These are phyloP conservation scores for Cheilosia scutellata DNA, from an alignment of 2,888 invertebrate genomes.

Conservation along the genomic window DNA sequence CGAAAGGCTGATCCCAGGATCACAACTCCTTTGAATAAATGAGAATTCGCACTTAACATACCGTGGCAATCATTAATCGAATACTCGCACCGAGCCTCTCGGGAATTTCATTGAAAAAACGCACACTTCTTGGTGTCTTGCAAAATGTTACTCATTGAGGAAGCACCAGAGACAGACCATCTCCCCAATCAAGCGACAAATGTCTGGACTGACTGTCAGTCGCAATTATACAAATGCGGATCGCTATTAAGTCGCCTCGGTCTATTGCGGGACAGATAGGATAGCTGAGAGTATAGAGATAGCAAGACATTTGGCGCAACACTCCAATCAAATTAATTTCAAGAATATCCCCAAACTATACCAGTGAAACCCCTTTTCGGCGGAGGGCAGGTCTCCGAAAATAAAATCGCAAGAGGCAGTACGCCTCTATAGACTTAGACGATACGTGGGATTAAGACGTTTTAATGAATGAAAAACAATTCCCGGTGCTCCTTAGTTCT, in stretches of 20 bases:
- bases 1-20: slow-evolving; percentile 70
- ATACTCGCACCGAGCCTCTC: slow-evolving; percentile 56
- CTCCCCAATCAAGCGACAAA: slow-evolving; percentile 68
- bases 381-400: slow-evolving; percentile 28
- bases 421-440: slow-evolving; percentile 6
- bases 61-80: slow-evolving; percentile 79
- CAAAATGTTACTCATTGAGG: slow-evolving; percentile 47
- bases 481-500: slow-evolving; percentile 70
- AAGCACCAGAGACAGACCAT: slow-evolving; percentile 26
- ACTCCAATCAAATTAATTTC: slow-evolving; percentile 66
- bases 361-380: slow-evolving; percentile 6
- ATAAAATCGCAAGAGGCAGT: slow-evolving; percentile 33
- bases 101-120: slow-evolving; percentile 67
- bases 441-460: slow-evolving; percentile 70
- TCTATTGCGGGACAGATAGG: slow-evolving; percentile 25
- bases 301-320: slow-evolving; percentile 46
- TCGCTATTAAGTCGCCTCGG: slow-evolving; percentile 59
- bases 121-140: slow-evolving; percentile 1
- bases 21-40: slow-evolving; percentile 66
- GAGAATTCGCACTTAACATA: slow-evolving; percentile 80
- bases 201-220: slow-evolving; percentile 65
- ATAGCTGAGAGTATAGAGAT: background rate
- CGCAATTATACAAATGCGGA: slow-evolving; percentile 59
- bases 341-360: slow-evolving; percentile 29
- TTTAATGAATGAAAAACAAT: slow-evolving; percentile 76